Evolutionary conservation across 2,113 vertebrate genomes (phyloP), one percentile per base, ranked within the genome.

Genomic region (Numenius arquata): DNA sequence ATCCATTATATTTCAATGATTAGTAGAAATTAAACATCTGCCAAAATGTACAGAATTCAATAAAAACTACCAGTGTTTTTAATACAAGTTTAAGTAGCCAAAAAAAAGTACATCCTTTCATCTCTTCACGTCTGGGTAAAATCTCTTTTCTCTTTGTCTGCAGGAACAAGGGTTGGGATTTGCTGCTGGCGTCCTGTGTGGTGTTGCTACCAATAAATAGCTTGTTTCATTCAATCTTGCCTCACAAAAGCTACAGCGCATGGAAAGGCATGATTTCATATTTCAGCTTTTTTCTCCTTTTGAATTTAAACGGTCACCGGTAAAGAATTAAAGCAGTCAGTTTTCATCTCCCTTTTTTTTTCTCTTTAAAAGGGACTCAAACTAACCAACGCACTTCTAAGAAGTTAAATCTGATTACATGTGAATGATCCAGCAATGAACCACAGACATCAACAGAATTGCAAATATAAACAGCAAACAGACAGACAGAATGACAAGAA

Each of bases 261-360:
- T 21, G 20, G 83, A 94, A 96, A 97, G 95, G 96, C 96, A 97
- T 89, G 90, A 96, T 96, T 95, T 96, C 96, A 95, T 97, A 96
- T 88, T 47, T 85, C 45, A 85, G 93, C 87, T 95, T 93, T 59
- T 71, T 2, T 43, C 23, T 38, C 58, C 45, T 91, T 93, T 77
- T 74, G 52, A 95, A 92, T 95, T 96, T 80, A 85, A 96, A 71
- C 30, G 77, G 88, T 76, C 29, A 85, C 68, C 11, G 4, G 70
- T 63, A 79, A 93, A 77, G 78, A 90, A 91, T 74, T 85, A 55
- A 90, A 30, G 34, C 65, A 96, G 97, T 95, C 95, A 97, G 98
- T 98, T 96, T 97, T 98, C 98, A 98, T 98, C 86, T 95, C 94
- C 98, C 98, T 85, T 95, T 87, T 9, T 50, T 16, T 48, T 27